A percentile compares a stretch with the other conserved stretches of the same genome.
Evolutionary conservation across 2,888 invertebrate species (phyloP).

Genomic region (Osedax fenrisi): DNA sequence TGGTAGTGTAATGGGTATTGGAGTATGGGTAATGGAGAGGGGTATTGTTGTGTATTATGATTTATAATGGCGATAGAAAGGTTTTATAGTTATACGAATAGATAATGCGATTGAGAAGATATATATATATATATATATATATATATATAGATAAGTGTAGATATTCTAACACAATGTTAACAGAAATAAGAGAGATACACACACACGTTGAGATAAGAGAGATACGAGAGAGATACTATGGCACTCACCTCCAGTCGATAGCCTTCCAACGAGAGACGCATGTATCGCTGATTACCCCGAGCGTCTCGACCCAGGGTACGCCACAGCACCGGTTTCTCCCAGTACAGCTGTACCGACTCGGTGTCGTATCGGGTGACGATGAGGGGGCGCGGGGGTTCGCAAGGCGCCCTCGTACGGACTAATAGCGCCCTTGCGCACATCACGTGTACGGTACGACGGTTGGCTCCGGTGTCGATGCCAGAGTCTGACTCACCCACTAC

Average conservation of each 20-base stretch:
- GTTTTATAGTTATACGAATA: too few relatives aligned
- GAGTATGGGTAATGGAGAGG: too few relatives aligned
- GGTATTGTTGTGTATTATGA: too few relatives aligned
- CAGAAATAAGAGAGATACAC: background rate
- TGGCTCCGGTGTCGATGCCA: slow-evolving; percentile 39
- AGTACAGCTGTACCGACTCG: slow-evolving; percentile 45
- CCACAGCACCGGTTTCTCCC: slow-evolving; percentile 49
- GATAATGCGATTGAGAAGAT: too few relatives aligned
- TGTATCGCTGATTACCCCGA: slow-evolving; percentile 42
- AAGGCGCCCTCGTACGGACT: slow-evolving; percentile 47
- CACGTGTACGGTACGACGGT: slow-evolving; percentile 47
- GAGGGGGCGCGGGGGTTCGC: slow-evolving; percentile 43
- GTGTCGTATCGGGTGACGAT: slow-evolving; percentile 45
- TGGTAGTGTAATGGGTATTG: too few relatives aligned
- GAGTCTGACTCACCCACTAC: background rate
- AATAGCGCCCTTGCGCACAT: slow-evolving; percentile 45
- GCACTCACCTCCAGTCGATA: slow-evolving; percentile 40
- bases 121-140: background rate
- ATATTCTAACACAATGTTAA: too few relatives aligned
- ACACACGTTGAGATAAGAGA: background rate
- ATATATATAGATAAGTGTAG: background rate
- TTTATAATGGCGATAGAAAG: too few relatives aligned
- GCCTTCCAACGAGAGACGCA: slow-evolving; percentile 46
- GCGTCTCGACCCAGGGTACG: slow-evolving; percentile 43
- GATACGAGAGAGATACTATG: too few relatives aligned